Evolutionary conservation across 2,797 vertebrate species (phyloP), one percentile per base, ranked within the genome.

Genomic region (Falco concolor): DNA sequence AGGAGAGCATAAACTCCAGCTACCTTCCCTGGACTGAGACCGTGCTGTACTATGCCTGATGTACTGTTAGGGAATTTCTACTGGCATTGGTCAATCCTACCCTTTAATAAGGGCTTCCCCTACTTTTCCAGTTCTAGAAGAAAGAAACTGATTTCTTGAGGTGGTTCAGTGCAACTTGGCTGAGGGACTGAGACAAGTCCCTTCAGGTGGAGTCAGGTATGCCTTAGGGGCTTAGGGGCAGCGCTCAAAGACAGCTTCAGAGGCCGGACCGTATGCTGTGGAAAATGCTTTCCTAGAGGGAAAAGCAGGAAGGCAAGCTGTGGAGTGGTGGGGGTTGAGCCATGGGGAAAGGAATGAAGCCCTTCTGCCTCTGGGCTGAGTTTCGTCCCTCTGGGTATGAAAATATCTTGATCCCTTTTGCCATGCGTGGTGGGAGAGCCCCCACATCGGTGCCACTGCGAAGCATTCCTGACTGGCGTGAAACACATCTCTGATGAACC

Each of bases 391-490:
- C 56, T 2, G 16, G 12, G 6, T 72, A 1, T 59, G 45, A 32
- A 70, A 22, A 22, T 60, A 24, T 3, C 18, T 17, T 13, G 2
- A 4, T 54, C 17, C 23, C 49, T 57, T 28, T 47, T 6, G 6
- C 12, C 2, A 5, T 7, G 40, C 0, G 1, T 32, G 10, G n/a
- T 38, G 54, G 49, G 50, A 63, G 25, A 60, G 12, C n/a, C 11
- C 54, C 30, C 19, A 1, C 11, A 18, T 32, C 21, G 3, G 32
- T 8, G 5, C 36, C 2, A 3, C 30, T 6, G 28, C 8, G 14
- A 38, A 23, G 60, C 7, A 0, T 27, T 63, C 67, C 73, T 47
- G 49, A 8, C 60, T 32, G 8, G 1, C 1, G 7, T 21, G 10
- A 19, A 25, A 13, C 6, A 2, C 40, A 25, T 19, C 6, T 12